Evolutionary conservation across 1,140 invertebrate genomes (phyloP).

Genomic region (Frieseomelitta varia): DNA sequence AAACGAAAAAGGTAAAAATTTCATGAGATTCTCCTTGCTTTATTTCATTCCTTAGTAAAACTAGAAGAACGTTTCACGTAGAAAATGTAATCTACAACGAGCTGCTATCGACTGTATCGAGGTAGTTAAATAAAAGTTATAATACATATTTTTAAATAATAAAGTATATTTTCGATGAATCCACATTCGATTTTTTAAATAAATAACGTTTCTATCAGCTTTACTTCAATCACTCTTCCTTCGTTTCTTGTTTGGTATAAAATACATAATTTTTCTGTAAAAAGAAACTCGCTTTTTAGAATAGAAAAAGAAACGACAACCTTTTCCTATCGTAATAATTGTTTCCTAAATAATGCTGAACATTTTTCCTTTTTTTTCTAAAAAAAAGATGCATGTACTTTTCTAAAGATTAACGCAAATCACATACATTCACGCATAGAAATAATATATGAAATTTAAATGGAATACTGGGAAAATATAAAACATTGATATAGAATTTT

Average conservation of each 20-base stretch:
- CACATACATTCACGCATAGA: no score
- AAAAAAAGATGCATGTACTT: no score
- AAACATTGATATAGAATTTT: neutral
- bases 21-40: neutral
- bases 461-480: no score
- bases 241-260: neutral
- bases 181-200: neutral
- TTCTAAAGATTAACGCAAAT: no score
- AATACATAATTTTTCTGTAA: neutral
- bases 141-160: neutral
- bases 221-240: neutral
- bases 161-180: neutral
- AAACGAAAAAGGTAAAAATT: constrained; percentile 10
- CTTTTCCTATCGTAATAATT: no score
- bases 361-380: no score
- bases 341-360: no score
- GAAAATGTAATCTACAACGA: neutral
- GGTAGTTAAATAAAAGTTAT: neutral
- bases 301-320: no score
- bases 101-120: neutral
- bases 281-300: neutral
- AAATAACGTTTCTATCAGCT: neutral
- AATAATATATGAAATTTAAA: no score
- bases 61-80: neutral
- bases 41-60: no score